phyloP scores from a whole-genome alignment of 2,113 vertebrate genomes.

The Xerus inauris region DNA sequence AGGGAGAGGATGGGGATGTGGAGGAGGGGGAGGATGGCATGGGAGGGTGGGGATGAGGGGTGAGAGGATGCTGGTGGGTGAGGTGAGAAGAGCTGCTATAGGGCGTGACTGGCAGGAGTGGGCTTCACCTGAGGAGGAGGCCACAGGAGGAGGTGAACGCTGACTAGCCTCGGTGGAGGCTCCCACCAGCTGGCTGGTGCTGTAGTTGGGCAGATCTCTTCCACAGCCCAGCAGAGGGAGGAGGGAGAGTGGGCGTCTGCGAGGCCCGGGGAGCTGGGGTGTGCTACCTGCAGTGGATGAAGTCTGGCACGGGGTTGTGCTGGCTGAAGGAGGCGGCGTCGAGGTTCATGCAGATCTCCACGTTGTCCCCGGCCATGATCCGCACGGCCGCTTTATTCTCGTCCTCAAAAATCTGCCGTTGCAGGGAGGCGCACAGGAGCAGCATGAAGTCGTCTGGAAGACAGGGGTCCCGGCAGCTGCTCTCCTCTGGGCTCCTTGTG shows the following conservation, averaged over 20 bases:
- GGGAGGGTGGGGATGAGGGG: too few species aligned
- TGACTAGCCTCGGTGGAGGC: too few species aligned
- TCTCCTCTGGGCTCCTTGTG: not conserved
- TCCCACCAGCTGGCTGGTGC: fast-evolving
- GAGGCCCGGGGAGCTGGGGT: not conserved
- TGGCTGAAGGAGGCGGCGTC: constrained; percentile 97
- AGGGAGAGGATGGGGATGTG: not conserved
- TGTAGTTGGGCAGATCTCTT: too few species aligned
- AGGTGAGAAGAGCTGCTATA: too few species aligned
- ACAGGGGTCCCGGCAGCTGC: not conserved
- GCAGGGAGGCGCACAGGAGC: constrained; percentile 96
- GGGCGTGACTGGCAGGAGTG: too few species aligned
- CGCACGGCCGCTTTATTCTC: constrained; percentile 95
- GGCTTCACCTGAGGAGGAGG: not conserved
- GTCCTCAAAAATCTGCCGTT: constrained; percentile 97
- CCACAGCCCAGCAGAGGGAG: too few species aligned
- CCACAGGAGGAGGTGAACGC: not conserved
- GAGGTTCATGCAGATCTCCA: constrained; percentile 98
- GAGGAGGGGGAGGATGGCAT: not conserved
- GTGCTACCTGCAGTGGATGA: constrained; percentile 96
- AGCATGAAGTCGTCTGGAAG: constrained; percentile 96
- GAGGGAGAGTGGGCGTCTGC: fast-evolving
- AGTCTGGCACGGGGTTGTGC: constrained; percentile 98
- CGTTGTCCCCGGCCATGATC: constrained; percentile 96
- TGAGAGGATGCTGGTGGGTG: too few species aligned